Base-by-base conservation (phyloP, 1,140 invertebrate genomes). In the Lepidurus packardi region DNA sequence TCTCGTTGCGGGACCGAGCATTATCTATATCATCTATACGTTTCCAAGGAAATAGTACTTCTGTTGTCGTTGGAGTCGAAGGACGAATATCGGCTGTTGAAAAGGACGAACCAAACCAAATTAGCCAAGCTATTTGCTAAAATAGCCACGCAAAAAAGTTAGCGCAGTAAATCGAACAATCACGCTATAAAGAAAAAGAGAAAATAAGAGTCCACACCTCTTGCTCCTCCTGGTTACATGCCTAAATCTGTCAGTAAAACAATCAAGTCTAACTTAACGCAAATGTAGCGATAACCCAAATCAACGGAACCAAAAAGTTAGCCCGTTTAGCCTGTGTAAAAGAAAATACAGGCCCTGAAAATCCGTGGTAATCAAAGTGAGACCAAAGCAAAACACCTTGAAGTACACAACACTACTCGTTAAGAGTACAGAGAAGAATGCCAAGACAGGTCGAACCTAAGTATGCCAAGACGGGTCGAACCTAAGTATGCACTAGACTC, bases 21-120 rank as follows among this genome's bases (percentile, higher is more conserved):
- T 89, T 88, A 34, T 88, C 89, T 78, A 90, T 88, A 24, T 90
- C 88, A 74, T 85, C 84, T 80, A 91, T 91, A 9, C 94, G 88
- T 86, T 95, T 95, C 94, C 94, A 96, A 9, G 94, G 94, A 81
- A 96, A 86, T 87, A 93, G 91, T 13, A 90, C 91, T 85, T 95
- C 93, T 1, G 92, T 93, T 4, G 92, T 91, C 10, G 93, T 95
- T 21, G 92, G 92, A 25, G 92, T 65, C 7, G 77, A 34, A 34
- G 73, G 42, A 47, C 73, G 43, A 47, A 74, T 42, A 42, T 80
- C 79, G 25, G 65, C 79, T 73, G 74, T 10, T 77, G 21, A n/a
- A 77, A n/a, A 77, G 0, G 44, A 47, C 43, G 11, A 10, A 75
- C 3, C n/a, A 25, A 10, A 75, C 3, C n/a, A 41, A 78, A n/a